A percentile compares a stretch with the other conserved stretches of the same genome.
Evolutionary conservation across 2,113 vertebrate species (phyloP).

Genomic region (Emydocephalus ijimae): DNA sequence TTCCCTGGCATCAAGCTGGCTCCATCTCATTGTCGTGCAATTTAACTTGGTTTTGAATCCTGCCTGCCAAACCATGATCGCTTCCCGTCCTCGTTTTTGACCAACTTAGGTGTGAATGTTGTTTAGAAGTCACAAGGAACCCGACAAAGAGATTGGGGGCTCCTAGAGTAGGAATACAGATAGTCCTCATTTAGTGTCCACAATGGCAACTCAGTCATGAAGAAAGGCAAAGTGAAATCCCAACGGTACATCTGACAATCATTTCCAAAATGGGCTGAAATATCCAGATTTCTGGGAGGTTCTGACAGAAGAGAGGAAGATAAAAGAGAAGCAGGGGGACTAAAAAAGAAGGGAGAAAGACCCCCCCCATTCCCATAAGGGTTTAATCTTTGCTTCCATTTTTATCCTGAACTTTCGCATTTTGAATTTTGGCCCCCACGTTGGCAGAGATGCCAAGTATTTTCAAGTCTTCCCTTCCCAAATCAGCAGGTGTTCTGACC

Average conservation of each 20-base stretch:
- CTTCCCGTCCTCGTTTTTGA: neutral
- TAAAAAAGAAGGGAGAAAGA: neutral
- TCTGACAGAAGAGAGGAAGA: neutral
- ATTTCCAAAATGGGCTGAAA: neutral
- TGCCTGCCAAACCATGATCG: neutral
- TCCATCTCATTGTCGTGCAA: neutral
- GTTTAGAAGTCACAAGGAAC: neutral
- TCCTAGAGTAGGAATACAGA: neutral
- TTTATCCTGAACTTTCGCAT: neutral
- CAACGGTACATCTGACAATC: too few species aligned
- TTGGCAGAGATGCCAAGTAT: neutral
- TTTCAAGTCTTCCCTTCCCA: neutral
- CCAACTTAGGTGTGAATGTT: neutral
- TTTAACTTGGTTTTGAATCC: neutral
- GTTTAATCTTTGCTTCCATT: neutral
- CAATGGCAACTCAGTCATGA: too few species aligned
- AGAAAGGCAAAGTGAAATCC: neutral
- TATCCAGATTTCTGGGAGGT: neutral
- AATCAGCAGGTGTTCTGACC: neutral
- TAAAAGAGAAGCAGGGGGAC: neutral
- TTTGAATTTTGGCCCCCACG: rapidly evolving
- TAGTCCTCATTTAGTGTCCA: neutral
- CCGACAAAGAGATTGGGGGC: neutral
- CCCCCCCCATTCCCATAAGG: neutral
- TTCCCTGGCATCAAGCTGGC: too few species aligned